A percentile compares a stretch with the other conserved stretches of the same genome.
Evolutionary conservation across 2,113 vertebrate species (phyloP).

Genomic region (Cygnus atratus): DNA sequence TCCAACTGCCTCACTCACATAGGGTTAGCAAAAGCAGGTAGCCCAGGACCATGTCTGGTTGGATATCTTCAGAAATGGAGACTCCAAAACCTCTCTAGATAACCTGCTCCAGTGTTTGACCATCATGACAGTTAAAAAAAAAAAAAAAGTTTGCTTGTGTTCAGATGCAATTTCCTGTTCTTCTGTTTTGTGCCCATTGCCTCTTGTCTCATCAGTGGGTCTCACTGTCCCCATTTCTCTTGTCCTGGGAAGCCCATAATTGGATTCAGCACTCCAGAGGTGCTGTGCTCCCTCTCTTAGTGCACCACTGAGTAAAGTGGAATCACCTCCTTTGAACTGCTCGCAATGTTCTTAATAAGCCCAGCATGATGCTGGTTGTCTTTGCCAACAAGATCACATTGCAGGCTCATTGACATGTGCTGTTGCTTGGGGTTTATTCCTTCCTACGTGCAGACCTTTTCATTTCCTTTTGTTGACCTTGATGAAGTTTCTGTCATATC

Average conservation of each 20-base stretch:
- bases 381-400: not conserved
- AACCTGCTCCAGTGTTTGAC: not conserved
- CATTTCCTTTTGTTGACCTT: not conserved
- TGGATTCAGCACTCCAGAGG: not conserved
- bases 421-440: fast-evolving
- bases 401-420: fast-evolving
- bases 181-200: not conserved
- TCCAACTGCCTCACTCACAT: not conserved
- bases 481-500: not conserved
- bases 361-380: fast-evolving
- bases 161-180: not conserved
- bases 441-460: not conserved
- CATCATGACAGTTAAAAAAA: too few species aligned
- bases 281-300: not conserved
- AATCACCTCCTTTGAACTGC: not conserved
- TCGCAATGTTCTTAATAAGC: not conserved
- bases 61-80: not conserved
- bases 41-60: not conserved
- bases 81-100: not conserved
- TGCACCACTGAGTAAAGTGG: not conserved
- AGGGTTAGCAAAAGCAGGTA: not conserved
- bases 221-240: not conserved
- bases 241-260: not conserved
- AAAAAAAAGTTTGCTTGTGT: not conserved
- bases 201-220: not conserved